These are phyloP conservation scores for Spilarctia lutea DNA, from an alignment of 2,888 invertebrate genomes.

Conservation along the genomic window DNA sequence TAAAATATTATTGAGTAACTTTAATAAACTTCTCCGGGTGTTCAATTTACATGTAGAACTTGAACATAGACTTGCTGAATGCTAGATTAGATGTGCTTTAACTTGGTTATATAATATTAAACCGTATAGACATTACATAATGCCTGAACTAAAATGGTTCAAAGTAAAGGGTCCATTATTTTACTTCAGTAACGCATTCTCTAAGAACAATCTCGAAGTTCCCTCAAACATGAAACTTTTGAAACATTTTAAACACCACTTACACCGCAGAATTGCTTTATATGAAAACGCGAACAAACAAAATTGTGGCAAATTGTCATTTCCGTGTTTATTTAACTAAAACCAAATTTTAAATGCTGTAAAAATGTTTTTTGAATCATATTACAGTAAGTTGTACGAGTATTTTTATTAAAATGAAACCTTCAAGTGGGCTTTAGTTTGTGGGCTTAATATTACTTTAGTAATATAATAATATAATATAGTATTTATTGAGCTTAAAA, in stretches of 20 bases:
- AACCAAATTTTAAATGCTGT: neutral
- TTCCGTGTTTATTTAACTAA: neutral
- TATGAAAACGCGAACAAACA: neutral
- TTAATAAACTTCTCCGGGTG: neutral
- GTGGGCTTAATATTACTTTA: too few species aligned
- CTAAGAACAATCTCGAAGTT: slow-evolving; percentile 4
- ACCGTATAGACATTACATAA: neutral
- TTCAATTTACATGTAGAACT: neutral
- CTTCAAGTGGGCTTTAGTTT: neutral
- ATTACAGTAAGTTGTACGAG: neutral
- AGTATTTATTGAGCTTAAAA: too few species aligned
- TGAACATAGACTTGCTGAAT: neutral
- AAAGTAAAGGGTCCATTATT: neutral
- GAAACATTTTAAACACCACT: neutral
- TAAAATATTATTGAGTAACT: neutral
- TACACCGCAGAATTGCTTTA: slow-evolving; percentile 6
- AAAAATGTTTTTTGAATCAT: neutral
- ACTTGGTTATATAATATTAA: neutral
- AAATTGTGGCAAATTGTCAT: slow-evolving; percentile 12
- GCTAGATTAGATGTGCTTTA: too few species aligned
- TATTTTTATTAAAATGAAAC: neutral
- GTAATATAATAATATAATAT: too few species aligned
- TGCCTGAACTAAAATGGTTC: too few species aligned
- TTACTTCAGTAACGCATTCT: neutral
- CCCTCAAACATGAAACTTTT: neutral